phyloP scores from a whole-genome alignment of 2,113 vertebrate species.

The Tragelaphus imberbis region DNA sequence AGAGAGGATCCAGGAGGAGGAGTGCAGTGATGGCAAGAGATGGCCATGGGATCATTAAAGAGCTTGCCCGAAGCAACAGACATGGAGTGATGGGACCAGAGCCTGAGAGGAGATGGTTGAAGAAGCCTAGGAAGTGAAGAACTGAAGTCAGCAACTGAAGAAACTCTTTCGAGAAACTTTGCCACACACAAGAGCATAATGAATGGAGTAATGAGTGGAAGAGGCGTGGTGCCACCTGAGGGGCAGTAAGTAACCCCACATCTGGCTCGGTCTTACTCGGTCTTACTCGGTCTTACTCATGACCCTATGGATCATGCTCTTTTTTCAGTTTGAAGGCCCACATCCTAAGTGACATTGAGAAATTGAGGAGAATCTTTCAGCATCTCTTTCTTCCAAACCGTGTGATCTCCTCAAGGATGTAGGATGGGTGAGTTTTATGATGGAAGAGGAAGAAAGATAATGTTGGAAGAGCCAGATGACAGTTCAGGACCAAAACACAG shows the following conservation, averaged over 20 bases:
- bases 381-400: background rate
- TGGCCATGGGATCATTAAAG: background rate
- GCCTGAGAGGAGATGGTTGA: background rate
- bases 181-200: background rate
- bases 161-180: background rate
- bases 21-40: accelerated
- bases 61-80: background rate
- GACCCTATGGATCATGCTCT: background rate
- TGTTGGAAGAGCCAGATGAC: background rate
- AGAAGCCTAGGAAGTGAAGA: too few relatives aligned
- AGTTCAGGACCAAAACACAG: background rate
- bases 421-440: background rate
- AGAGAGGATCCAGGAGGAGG: background rate
- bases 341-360: background rate
- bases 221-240: background rate
- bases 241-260: background rate
- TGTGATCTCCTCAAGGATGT: background rate
- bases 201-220: background rate
- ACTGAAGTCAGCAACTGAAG: background rate
- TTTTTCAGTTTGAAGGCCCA: background rate
- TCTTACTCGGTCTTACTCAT: too few relatives aligned
- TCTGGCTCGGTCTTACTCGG: background rate
- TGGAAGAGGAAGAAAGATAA: background rate
- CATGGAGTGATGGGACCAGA: background rate
- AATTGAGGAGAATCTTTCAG: background rate